Evolutionary conservation across 2,888 invertebrate genomes (phyloP).

Genomic region (Himalopsyche kuldschensis): DNA sequence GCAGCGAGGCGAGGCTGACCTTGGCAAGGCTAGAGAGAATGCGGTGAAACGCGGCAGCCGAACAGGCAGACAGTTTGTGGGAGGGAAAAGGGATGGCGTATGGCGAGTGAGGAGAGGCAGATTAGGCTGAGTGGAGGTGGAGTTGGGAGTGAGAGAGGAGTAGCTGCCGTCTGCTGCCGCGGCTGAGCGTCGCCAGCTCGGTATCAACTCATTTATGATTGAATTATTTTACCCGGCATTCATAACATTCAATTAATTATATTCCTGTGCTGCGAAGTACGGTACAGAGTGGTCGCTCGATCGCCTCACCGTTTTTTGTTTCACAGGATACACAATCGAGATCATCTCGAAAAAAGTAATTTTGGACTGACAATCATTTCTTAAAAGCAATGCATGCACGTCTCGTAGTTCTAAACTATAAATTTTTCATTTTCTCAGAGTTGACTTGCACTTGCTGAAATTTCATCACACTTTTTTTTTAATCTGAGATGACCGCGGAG

Average conservation of each 20-base stretch:
- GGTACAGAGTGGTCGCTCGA: background rate
- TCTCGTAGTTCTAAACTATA: background rate
- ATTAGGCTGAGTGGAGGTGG: slow-evolving; percentile 13
- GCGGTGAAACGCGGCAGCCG: background rate
- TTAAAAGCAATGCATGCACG: background rate
- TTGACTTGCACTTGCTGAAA: background rate
- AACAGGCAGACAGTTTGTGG: background rate
- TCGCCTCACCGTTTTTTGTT: background rate
- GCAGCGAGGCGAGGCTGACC: background rate
- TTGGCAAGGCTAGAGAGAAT: background rate
- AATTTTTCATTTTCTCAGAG: background rate
- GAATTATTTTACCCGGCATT: background rate
- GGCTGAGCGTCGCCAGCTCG: slow-evolving; percentile 16
- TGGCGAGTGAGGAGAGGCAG: slow-evolving; percentile 22
- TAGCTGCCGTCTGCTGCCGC: slow-evolving; percentile 10
- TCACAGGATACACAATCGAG: background rate
- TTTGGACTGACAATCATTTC: background rate
- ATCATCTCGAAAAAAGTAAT: background rate
- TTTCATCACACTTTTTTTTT: background rate
- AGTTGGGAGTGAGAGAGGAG: slow-evolving; percentile 15
- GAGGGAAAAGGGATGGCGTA: slow-evolving; percentile 1
- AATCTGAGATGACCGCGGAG: too few species aligned
- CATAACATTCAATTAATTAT: background rate
- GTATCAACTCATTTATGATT: slow-evolving; percentile 21
- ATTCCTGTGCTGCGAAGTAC: background rate